Base-by-base conservation (phyloP, 2,888 invertebrate genomes). In the Brenthis hecate region DNA sequence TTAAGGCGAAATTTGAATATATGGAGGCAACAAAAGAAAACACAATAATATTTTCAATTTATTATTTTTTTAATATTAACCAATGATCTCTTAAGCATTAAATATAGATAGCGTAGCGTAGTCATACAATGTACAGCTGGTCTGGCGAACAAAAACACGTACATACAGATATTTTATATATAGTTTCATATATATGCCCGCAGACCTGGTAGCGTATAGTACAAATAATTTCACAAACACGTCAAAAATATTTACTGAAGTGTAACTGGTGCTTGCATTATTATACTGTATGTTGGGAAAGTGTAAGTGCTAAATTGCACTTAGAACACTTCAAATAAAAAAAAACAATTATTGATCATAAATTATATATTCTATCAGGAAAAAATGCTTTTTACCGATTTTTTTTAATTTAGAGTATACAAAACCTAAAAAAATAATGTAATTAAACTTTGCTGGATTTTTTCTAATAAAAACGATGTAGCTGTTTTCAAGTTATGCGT, bases 31-130 rank as follows among this genome's bases (percentile, higher is more conserved):
- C 36, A 28, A 62, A 56, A 56, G 6, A 57, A 68, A 63, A 68
- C 53, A 54, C 51, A 54, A 47, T 53, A 63, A 62, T 67, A 76
- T 85, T 85, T 84, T 83, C 72, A 79, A 78, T 88, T 87, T 86
- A 84, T 87, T 87, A 82, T 85, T 85, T 87, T 84, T 89, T 88
- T 82, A 88, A 84, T 87, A 80, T 91, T 91, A 92, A 92, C 87
- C 91, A 88, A 86, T 90, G 83, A 85, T 80, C 68, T 83, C 87
- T 88, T 89, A 91, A 91, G 91, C 91, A 84, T 85, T 83, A 88
- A 86, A 84, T 88, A 86, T 80, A 89, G 88, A 86, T 80, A 89
- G 88, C 87, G 75, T 85, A 88, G 87, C 86, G 72, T 85, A 84
- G 74, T 80, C 74, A 76, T 73, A 75, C 76, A 76, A 79, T 79